phyloP scores from a whole-genome alignment of 2,113 vertebrate genomes.

The Argyrosomus japonicus region DNA sequence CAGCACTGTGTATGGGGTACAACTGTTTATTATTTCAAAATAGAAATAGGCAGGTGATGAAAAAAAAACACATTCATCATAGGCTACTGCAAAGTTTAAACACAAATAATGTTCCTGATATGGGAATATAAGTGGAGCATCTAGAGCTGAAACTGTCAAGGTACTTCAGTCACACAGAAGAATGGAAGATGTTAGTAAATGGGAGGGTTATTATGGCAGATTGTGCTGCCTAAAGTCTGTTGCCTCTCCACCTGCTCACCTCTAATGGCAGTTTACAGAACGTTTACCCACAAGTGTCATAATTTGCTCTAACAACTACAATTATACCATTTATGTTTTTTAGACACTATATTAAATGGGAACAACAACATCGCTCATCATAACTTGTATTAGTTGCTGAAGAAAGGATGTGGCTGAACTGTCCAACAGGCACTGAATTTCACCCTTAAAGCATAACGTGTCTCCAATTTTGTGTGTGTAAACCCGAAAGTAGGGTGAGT shows the following conservation, averaged over 20 bases:
- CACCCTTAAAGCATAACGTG: slow-evolving; percentile 59
- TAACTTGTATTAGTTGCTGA: slow-evolving; percentile 68
- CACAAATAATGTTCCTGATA: slow-evolving; percentile 44
- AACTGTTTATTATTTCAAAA: neutral
- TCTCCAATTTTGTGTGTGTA: slow-evolving; percentile 62
- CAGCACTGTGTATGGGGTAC: neutral
- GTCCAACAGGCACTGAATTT: slow-evolving; percentile 52
- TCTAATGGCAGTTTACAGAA: slow-evolving; percentile 80
- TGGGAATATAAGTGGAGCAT: slow-evolving; percentile 63
- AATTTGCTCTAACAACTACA: slow-evolving; percentile 80
- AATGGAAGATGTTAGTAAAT: slow-evolving; percentile 74
- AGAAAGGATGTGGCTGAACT: slow-evolving; percentile 70
- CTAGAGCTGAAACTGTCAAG: slow-evolving; percentile 66
- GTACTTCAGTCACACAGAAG: slow-evolving; percentile 65
- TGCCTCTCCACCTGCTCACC: slow-evolving; percentile 75
- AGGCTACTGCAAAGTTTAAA: slow-evolving; percentile 29
- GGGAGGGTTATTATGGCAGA: slow-evolving; percentile 78
- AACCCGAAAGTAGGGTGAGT: slow-evolving; percentile 58
- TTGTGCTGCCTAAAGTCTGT: slow-evolving; percentile 66
- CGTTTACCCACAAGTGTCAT: slow-evolving; percentile 81
- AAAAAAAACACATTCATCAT: slow-evolving; percentile 20
- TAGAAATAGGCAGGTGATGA: neutral
- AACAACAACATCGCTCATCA: slow-evolving; percentile 60
- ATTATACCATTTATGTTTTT: slow-evolving; percentile 80
- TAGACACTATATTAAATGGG: slow-evolving; percentile 72